These are phyloP conservation scores for Gymnothorax reevesii DNA, from an alignment of 2,797 vertebrate species.

Conservation along the genomic window DNA sequence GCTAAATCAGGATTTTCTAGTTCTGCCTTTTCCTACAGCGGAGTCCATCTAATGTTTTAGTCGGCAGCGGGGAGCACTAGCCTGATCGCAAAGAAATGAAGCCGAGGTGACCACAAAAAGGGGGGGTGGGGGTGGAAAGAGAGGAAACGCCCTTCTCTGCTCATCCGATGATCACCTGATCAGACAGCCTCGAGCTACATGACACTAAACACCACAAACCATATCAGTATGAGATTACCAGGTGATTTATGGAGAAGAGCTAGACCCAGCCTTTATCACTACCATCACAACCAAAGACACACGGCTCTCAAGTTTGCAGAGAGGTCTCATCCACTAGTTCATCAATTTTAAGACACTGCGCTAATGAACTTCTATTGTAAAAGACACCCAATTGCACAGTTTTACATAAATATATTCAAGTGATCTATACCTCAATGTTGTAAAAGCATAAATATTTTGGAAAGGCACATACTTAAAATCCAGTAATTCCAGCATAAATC, in stretches of 20 bases:
- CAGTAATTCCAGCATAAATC: neutral
- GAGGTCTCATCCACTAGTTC: constrained; percentile 40
- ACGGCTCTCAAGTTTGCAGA: constrained; percentile 43
- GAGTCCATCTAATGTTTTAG: neutral
- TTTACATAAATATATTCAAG: too few relatives aligned
- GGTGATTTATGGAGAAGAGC: constrained; percentile 26
- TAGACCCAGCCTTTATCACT: constrained; percentile 13
- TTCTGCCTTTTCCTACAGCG: neutral
- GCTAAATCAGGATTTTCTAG: neutral
- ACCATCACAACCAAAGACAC: neutral
- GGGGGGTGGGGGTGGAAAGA: neutral
- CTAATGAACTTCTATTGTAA: neutral
- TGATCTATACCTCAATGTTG: too few relatives aligned
- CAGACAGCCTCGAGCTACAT: neutral
- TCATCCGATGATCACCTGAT: constrained; percentile 1
- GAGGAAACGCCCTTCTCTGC: neutral
- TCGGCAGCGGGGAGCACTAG: neutral
- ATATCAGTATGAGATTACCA: constrained; percentile 19
- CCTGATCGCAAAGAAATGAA: neutral
- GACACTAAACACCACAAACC: neutral
- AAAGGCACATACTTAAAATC: neutral
- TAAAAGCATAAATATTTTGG: too few relatives aligned
- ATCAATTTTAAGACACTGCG: neutral
- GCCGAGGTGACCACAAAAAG: neutral
- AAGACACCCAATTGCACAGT: too few relatives aligned